These are phyloP conservation scores for Acrocephalus scirpaceus DNA, from an alignment of 2,797 vertebrate genomes.

Conservation along the genomic window DNA sequence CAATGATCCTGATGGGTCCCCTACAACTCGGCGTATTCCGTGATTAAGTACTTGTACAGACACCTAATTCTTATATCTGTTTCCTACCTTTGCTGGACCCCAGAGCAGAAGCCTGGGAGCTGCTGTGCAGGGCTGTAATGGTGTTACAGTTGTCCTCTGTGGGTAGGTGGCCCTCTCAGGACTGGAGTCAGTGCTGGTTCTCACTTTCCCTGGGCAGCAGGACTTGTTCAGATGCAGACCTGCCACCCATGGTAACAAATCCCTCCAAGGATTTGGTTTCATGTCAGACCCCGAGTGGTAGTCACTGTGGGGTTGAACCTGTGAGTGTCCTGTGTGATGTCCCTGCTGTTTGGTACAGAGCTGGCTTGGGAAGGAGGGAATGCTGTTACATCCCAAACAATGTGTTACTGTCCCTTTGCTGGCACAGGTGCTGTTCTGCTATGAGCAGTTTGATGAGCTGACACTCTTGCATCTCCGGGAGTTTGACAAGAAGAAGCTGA, in stretches of 20 bases:
- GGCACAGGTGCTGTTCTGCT: constrained; percentile 94
- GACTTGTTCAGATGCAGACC: neutral
- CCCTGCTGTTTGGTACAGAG: neutral
- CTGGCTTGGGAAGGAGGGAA: neutral
- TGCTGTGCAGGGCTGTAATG: neutral
- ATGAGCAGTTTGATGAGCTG: constrained; percentile 96
- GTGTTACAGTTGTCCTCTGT: neutral
- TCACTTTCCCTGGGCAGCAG: neutral
- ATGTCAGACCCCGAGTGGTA: neutral
- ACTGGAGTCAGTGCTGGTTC: neutral
- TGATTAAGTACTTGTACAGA: neutral
- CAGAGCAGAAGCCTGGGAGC: neutral
- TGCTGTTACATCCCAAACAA: neutral
- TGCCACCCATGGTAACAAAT: neutral
- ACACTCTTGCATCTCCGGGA: constrained; percentile 92
- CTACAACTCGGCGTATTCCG: neutral
- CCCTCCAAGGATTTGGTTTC: neutral
- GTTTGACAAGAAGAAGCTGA: constrained; percentile 95
- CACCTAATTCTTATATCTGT: neutral
- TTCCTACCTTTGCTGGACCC: neutral
- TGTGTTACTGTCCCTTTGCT: neutral
- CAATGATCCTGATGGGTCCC: neutral
- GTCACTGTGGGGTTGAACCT: neutral
- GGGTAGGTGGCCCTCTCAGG: neutral
- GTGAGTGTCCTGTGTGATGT: neutral